phyloP scores from a whole-genome alignment of 2,797 vertebrate species.

The Falco novaeseelandiae region DNA sequence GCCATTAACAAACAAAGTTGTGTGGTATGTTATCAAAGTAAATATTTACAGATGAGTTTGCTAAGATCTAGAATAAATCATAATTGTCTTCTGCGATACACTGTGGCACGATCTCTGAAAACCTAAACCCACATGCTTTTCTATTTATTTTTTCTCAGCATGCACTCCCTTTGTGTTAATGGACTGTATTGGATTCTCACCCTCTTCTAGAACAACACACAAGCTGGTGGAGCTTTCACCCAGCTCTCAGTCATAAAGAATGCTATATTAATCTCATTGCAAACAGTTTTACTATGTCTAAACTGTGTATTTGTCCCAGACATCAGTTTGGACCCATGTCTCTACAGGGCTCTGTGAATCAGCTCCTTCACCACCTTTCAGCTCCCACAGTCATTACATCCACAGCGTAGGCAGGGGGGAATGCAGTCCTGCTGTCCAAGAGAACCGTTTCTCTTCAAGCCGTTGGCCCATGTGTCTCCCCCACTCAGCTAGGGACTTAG shows the following conservation, averaged over 20 bases:
- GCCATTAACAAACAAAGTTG: background rate
- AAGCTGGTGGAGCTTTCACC: background rate
- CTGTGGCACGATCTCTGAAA: background rate
- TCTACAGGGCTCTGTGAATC: background rate
- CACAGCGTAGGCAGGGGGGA: background rate
- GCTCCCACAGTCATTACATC: background rate
- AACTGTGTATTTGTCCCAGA: background rate
- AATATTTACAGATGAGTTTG: conserved; percentile 16
- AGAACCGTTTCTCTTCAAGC: background rate
- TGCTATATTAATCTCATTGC: background rate
- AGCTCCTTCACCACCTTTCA: background rate
- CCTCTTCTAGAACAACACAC: background rate
- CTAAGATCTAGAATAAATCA: background rate
- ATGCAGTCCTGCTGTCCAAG: background rate
- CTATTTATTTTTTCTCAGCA: background rate
- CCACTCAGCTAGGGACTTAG: background rate
- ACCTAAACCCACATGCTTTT: background rate
- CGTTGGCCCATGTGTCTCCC: background rate
- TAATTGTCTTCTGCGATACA: background rate
- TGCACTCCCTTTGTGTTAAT: background rate
- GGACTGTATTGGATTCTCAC: background rate
- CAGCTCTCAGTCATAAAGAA: background rate
- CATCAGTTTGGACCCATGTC: background rate
- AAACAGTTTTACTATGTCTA: background rate
- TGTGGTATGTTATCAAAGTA: background rate